These are phyloP conservation scores for Drosophila busckii DNA, from an alignment of 1,140 invertebrate genomes.

Conservation along the genomic window DNA sequence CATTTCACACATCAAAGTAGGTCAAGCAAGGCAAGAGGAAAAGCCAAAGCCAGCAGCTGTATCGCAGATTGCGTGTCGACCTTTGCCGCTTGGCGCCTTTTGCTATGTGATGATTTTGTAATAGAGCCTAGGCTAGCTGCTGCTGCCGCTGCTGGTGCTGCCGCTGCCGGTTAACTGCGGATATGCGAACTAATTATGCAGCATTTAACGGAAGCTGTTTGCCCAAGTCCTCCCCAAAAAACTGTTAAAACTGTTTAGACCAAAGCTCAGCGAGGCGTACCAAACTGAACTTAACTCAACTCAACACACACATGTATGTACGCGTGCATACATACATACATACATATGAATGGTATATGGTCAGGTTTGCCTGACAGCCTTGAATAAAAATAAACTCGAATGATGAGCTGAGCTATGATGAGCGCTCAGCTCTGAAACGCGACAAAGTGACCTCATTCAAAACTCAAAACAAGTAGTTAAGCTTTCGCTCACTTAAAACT, in stretches of 20 bases:
- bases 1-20: conserved; percentile 76
- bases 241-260: conserved; percentile 10
- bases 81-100: conserved; percentile 57
- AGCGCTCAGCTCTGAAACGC: too few relatives aligned
- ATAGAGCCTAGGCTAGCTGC: not conserved
- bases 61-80: conserved; percentile 65
- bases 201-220: conserved; percentile 75
- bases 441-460: conserved; percentile 71
- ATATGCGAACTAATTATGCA: conserved; percentile 73
- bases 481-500: conserved; percentile 75
- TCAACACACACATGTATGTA: conserved; percentile 20
- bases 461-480: conserved; percentile 76
- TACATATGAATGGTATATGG: conserved; percentile 4
- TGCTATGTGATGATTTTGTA: conserved; percentile 43
- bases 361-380: conserved; percentile 51
- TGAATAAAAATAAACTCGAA: conserved; percentile 72
- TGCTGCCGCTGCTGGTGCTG: not conserved
- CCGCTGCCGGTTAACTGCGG: conserved; percentile 10
- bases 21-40: conserved; percentile 61
- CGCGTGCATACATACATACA: not conserved
- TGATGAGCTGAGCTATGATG: conserved; percentile 69
- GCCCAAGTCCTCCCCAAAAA: conserved; percentile 52
- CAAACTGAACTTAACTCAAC: conserved; percentile 36
- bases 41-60: conserved; percentile 7
- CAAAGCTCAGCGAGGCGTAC: conserved; percentile 43